Evolutionary conservation across 2,888 invertebrate species (phyloP).

Genomic region (Protodeltote pygarga): DNA sequence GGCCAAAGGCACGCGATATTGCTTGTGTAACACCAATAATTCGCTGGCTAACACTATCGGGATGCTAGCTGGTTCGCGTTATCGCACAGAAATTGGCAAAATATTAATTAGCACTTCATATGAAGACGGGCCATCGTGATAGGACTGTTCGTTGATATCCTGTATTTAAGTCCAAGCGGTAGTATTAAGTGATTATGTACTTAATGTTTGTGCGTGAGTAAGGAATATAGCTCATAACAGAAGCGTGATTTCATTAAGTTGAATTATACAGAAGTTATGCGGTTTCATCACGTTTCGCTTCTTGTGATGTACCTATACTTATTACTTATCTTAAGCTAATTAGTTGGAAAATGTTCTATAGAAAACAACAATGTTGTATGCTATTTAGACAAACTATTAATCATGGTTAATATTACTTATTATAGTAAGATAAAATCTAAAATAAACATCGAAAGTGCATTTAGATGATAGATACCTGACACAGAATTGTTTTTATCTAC

Average conservation of each 20-base stretch:
- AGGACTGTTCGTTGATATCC: too few species aligned
- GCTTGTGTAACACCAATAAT: slow-evolving; percentile 1
- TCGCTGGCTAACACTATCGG: background rate
- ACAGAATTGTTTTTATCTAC: too few species aligned
- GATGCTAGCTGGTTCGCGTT: too few species aligned
- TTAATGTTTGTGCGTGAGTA: background rate
- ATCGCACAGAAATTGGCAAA: too few species aligned
- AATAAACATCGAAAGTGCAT: too few species aligned
- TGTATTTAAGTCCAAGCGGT: too few species aligned
- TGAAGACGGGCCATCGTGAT: too few species aligned
- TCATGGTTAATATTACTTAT: background rate
- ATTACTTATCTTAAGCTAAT: slow-evolving; percentile 3
- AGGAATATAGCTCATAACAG: background rate
- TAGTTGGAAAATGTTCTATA: background rate
- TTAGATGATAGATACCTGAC: too few species aligned
- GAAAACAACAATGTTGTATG: slow-evolving; percentile 3
- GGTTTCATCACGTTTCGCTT: slow-evolving; percentile 28
- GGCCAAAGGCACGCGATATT: slow-evolving; percentile 8
- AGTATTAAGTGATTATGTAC: background rate
- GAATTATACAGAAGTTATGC: slow-evolving; percentile 22
- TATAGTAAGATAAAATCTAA: background rate
- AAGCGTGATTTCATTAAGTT: slow-evolving; percentile 19
- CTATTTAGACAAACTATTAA: background rate
- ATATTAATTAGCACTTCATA: too few species aligned
- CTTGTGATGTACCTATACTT: slow-evolving; percentile 24